Evolutionary conservation across 37 sponge, comb jelly and placozoan genomes (phyloP).

Genomic region (Hexactinellida sp.): DNA sequence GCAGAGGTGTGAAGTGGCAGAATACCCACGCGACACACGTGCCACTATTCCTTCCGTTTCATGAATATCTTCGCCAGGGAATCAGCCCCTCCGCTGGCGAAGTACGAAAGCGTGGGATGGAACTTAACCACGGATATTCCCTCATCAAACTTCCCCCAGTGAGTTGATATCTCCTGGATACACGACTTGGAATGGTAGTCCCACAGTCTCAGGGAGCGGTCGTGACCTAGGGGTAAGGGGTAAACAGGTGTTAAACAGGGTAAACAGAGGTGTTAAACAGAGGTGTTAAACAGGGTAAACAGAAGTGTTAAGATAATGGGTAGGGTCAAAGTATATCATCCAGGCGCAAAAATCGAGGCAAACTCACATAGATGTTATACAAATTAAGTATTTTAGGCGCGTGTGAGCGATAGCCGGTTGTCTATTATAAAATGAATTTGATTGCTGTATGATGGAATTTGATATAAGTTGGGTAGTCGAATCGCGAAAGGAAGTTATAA

Average conservation of each 20-base stretch:
- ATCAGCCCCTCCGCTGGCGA: slow-evolving; percentile 90
- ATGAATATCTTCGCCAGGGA: slow-evolving; percentile 70
- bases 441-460: no score
- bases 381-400: no score
- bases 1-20: no score
- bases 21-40: no score
- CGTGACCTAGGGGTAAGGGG: slow-evolving; percentile 72
- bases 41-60: not conserved
- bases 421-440: no score
- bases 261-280: not conserved
- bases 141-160: slow-evolving; percentile 75
- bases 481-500: no score
- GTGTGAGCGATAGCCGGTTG: no score
- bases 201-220: slow-evolving; percentile 88
- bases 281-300: not conserved
- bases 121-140: slow-evolving; percentile 66
- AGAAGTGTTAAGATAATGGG: not conserved
- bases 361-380: no score
- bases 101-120: slow-evolving; percentile 58
- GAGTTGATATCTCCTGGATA: slow-evolving; percentile 72
- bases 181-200: slow-evolving; percentile 76
- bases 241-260: not conserved
- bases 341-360: no score
- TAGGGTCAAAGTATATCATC: no score
- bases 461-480: no score